Conservation (phyloP, 2,113 vertebrate genomes). For the Erythrocercus mccallii region DNA sequence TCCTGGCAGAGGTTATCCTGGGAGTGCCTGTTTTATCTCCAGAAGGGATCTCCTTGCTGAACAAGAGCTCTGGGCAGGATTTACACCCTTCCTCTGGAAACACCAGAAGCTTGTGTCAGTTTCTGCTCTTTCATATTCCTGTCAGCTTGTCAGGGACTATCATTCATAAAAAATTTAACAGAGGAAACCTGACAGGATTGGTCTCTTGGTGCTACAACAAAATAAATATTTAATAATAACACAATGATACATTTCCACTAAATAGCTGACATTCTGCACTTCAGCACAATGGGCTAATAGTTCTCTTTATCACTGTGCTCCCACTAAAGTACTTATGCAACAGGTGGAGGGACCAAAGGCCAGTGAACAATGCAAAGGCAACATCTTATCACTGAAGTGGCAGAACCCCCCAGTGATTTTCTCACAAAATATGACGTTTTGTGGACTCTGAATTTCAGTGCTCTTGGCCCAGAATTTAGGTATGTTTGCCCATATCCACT, state of each 20-base stretch:
- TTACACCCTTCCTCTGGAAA: background rate
- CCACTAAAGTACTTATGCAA: background rate
- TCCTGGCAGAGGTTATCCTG: background rate
- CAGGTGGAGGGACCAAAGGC: background rate
- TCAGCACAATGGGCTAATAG: background rate
- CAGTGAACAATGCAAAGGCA: background rate
- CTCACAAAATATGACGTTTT: background rate
- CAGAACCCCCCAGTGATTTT: background rate
- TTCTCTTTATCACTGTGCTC: background rate
- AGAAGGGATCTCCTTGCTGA: background rate
- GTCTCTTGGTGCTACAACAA: background rate
- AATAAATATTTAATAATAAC: slow-evolving; percentile 41
- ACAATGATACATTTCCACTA: slow-evolving; percentile 20
- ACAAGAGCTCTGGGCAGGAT: background rate
- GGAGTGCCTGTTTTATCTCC: background rate
- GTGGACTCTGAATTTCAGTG: background rate
- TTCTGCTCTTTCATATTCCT: background rate
- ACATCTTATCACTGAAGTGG: background rate
- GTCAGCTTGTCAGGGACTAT: slow-evolving; percentile 12
- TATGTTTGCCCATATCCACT: background rate
- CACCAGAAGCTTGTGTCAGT: background rate
- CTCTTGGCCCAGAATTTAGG: background rate
- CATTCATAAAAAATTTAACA: background rate
- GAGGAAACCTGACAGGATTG: slow-evolving; percentile 6
- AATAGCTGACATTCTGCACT: background rate